Percentiles rank a stretch among this genome's conserved stretches.
Evolutionary conservation across 1,140 invertebrate species (phyloP).

Genomic region (Asobara japonica): DNA sequence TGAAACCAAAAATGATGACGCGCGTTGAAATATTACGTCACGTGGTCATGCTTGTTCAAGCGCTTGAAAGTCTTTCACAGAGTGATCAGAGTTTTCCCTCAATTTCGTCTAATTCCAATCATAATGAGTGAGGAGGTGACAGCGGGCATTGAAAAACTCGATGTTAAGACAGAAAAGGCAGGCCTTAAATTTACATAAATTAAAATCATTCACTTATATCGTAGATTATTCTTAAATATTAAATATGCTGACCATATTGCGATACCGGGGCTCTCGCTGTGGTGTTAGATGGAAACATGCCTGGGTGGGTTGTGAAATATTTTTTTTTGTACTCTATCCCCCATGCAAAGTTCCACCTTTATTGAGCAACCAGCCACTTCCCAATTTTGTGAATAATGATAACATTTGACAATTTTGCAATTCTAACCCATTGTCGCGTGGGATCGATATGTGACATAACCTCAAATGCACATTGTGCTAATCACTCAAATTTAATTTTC

Average conservation of each 20-base stretch:
- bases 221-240: slow-evolving; percentile 61
- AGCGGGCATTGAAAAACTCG: slow-evolving; percentile 66
- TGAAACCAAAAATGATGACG: neutral
- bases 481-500: slow-evolving; percentile 21
- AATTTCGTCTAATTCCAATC: neutral
- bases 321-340: slow-evolving; percentile 29
- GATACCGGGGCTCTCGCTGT: slow-evolving; percentile 64
- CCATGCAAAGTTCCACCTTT: slow-evolving; percentile 16
- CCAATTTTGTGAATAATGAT: neutral
- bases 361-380: neutral
- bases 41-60: neutral
- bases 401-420: neutral
- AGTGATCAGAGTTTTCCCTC: no score
- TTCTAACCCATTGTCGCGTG: neutral
- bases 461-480: slow-evolving; percentile 8
- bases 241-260: slow-evolving; percentile 67
- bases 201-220: slow-evolving; percentile 25
- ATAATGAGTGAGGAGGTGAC: slow-evolving; percentile 66
- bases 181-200: slow-evolving; percentile 56
- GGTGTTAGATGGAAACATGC: slow-evolving; percentile 55
- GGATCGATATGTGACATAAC: slow-evolving; percentile 52
- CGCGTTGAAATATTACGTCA: neutral
- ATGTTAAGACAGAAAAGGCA: slow-evolving; percentile 74
- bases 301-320: slow-evolving; percentile 58
- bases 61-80: no score